Conservation (phyloP, 2,888 invertebrate genomes). For the Troilus luridus region DNA sequence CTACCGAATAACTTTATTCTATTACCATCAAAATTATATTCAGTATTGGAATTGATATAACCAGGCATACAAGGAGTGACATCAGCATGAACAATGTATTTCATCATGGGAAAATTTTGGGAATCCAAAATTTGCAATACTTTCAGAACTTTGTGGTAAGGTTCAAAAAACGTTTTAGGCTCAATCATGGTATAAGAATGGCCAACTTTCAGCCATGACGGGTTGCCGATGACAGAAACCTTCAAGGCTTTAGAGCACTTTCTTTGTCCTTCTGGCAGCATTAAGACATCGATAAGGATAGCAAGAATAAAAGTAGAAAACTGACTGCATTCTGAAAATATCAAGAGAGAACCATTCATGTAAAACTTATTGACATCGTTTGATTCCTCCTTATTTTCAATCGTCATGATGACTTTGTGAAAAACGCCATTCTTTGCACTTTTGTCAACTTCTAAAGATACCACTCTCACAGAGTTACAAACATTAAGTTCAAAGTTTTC, state of each 20-base stretch:
- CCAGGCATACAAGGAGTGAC: conserved; percentile 69
- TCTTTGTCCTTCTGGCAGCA: conserved; percentile 72
- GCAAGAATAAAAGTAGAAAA: conserved; percentile 80
- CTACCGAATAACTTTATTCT: conserved; percentile 61
- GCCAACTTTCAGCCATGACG: conserved; percentile 62
- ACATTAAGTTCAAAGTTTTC: not conserved
- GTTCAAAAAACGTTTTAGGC: conserved; percentile 85
- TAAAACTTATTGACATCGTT: conserved; percentile 71
- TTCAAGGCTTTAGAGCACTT: conserved; percentile 30
- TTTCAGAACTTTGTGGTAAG: conserved; percentile 60
- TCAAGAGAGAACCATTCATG: conserved; percentile 80
- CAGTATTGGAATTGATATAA: conserved; percentile 65
- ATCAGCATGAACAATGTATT: conserved; percentile 76
- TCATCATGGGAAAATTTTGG: conserved; percentile 75
- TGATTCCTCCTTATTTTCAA: conserved; percentile 14
- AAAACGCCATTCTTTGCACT: conserved; percentile 43
- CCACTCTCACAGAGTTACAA: conserved; percentile 16
- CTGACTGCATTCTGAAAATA: conserved; percentile 76
- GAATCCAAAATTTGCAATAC: conserved; percentile 54
- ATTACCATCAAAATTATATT: conserved; percentile 59
- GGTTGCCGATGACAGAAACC: conserved; percentile 27
- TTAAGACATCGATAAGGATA: conserved; percentile 75
- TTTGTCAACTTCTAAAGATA: conserved; percentile 30
- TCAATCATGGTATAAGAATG: conserved; percentile 78
- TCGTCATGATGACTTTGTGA: not conserved